These are phyloP conservation scores for Bathynomus jamesi DNA, from an alignment of 1,140 invertebrate genomes.

Conservation along the genomic window DNA sequence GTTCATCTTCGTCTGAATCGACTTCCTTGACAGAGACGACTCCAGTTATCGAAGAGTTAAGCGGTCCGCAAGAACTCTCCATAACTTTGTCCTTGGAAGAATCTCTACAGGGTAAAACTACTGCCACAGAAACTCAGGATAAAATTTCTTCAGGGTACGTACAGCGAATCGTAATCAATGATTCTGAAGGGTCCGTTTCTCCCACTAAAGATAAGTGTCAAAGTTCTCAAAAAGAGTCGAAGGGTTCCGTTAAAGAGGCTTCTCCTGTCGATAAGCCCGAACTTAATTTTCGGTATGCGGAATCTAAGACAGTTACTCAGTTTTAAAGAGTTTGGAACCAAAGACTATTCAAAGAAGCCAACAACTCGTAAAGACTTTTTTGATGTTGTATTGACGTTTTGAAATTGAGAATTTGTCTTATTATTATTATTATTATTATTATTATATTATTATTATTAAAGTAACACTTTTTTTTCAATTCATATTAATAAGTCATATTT, in stretches of 20 bases:
- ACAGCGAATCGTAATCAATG: neutral
- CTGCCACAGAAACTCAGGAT: too few relatives aligned
- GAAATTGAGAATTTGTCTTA: too few relatives aligned
- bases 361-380: too few relatives aligned
- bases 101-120: neutral
- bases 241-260: neutral
- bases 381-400: too few relatives aligned
- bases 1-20: too few relatives aligned
- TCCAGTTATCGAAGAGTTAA: neutral
- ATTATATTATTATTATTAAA: too few relatives aligned
- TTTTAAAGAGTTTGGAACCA: too few relatives aligned
- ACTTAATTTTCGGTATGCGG: neutral
- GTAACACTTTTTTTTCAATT: too few relatives aligned
- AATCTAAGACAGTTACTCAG: neutral
- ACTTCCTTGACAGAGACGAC: too few relatives aligned
- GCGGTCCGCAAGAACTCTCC: neutral
- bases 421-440: too few relatives aligned
- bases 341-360: too few relatives aligned
- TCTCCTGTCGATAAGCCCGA: neutral
- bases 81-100: neutral
- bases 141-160: neutral
- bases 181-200: neutral
- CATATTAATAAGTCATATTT: too few relatives aligned
- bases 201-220: neutral
- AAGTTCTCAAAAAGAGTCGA: neutral